Conservation (phyloP, 2,113 vertebrate species). For the Periophthalmodon schlosseri region DNA sequence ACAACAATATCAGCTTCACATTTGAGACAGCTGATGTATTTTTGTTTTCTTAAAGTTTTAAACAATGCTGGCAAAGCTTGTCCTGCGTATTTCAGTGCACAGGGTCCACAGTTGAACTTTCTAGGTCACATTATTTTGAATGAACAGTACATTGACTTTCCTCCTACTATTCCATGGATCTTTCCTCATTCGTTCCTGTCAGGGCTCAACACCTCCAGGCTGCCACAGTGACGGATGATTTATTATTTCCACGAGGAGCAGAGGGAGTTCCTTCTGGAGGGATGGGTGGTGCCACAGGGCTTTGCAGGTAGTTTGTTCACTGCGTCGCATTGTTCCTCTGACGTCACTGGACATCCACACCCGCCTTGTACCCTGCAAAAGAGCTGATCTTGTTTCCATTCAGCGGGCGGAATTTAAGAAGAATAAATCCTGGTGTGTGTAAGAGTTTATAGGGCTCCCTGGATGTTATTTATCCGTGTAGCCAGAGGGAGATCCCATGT, state of each 20-base stretch:
- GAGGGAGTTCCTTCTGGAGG: constrained; percentile 46
- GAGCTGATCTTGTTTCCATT: constrained; percentile 69
- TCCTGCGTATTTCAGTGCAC: not conserved
- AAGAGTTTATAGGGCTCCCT: constrained; percentile 61
- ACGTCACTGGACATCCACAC: constrained; percentile 66
- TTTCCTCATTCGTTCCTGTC: not conserved
- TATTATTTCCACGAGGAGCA: constrained; percentile 49
- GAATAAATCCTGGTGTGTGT: constrained; percentile 66
- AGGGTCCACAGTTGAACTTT: not conserved
- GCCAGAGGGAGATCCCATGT: constrained; percentile 68
- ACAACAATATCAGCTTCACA: not conserved
- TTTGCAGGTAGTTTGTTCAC: constrained; percentile 40
- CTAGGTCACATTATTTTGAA: constrained; percentile 17
- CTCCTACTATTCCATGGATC: not conserved
- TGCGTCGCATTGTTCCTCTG: constrained; percentile 49
- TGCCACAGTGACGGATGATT: constrained; percentile 55
- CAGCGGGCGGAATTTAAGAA: constrained; percentile 48
- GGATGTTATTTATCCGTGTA: constrained; percentile 72
- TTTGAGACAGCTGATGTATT: not conserved
- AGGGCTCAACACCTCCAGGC: constrained; percentile 46
- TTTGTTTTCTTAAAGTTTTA: not conserved
- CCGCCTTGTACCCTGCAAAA: constrained; percentile 57
- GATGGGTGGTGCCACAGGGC: constrained; percentile 32
- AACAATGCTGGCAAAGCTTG: not conserved
- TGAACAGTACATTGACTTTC: constrained; percentile 21